Evolutionary conservation across 2,888 invertebrate species (phyloP), one percentile per base, ranked within the genome.

Genomic region (Alloplasta piceator): DNA sequence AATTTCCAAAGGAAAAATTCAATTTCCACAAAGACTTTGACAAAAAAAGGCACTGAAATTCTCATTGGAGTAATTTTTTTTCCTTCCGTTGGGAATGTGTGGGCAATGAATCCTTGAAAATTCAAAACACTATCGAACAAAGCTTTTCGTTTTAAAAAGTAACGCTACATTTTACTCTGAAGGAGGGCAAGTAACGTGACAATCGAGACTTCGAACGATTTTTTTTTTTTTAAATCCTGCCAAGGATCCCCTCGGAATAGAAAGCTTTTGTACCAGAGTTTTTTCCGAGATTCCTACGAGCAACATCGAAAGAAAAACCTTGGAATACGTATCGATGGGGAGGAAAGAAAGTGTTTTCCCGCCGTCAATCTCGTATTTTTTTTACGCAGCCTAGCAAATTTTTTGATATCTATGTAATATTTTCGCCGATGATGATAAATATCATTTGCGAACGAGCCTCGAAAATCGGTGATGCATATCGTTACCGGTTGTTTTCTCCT

Each of bases 141-240:
- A 81, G 26, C 26, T 52, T 71, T 66, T 56, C 70, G 58, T 81
- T 81, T 70, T 74, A 39, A 43, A 38, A 36, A 41, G 48, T 50
- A 52, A 9, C 26, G 26, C 26, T 26, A 26, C 46, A 61, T 50
- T 50, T 46, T 76, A 72, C 61, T 60, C 14, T 56, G 26, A 26
- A 2, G 26, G 26, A 26, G 26, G 26, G 52, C 64, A 55, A 73
- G 63, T 46, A 63, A 67, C 58, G 72, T 60, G 74, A 81, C 66
- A 52, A 80, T 80, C 70, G 77, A 71, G 14, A 63, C 55, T 63
- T 58, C 68, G 68, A 71, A 26, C 26, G 26, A 26, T 26, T 2
- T 26, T 2, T 78, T 67, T 55, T 50, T n/a, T 39, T 68, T 70
- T 60, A 68, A 55, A 66, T 72, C 81, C 50, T 64, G 38, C 10